phyloP scores from a whole-genome alignment of 2,888 invertebrate species.

The Acrobasis repandana region DNA sequence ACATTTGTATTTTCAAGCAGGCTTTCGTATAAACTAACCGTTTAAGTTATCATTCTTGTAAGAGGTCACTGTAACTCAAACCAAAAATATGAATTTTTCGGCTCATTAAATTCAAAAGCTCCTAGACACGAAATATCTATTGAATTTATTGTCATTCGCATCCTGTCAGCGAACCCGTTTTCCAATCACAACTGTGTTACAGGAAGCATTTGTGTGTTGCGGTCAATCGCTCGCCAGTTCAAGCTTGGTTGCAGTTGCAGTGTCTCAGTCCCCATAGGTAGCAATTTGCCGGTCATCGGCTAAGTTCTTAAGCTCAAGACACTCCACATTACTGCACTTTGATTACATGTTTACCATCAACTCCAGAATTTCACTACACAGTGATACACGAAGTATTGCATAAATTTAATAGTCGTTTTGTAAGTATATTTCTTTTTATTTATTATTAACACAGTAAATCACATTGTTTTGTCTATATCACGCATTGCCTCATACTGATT shows the following conservation, averaged over 20 bases:
- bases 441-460: too few species aligned
- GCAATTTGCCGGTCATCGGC: slow-evolving; percentile 42
- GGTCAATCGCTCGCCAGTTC: background rate
- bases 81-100: background rate
- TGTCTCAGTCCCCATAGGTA: slow-evolving; percentile 24
- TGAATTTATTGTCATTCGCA: background rate
- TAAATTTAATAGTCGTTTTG: too few species aligned
- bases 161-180: background rate
- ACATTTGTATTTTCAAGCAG: too few species aligned
- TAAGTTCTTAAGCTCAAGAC: slow-evolving; percentile 66
- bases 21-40: too few species aligned
- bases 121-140: background rate
- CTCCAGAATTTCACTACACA: too few species aligned
- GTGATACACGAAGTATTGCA: too few species aligned
- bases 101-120: background rate
- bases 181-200: background rate
- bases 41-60: too few species aligned
- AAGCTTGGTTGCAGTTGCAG: slow-evolving; percentile 19
- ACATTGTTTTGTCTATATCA: too few species aligned
- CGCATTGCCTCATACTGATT: too few species aligned
- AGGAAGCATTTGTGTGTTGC: background rate
- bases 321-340: slow-evolving; percentile 61
- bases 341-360: too few species aligned
- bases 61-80: background rate
- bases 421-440: too few species aligned